Conservation (phyloP, 1,140 invertebrate genomes). For the Ceratosolen solmsi region DNA sequence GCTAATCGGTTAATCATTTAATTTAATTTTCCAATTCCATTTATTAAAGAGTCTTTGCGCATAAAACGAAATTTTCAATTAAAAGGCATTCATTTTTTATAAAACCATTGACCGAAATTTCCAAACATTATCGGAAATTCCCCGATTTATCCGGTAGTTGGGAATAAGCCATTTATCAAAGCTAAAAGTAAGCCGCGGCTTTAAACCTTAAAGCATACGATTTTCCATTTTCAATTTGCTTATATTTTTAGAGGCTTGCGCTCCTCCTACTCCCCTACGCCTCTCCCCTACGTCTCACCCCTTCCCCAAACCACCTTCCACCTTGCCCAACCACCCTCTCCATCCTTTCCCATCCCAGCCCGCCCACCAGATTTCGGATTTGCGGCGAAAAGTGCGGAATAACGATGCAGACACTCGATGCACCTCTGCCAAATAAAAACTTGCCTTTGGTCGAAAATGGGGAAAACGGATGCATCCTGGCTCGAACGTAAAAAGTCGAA, state of each 20-base stretch:
- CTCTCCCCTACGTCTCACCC: no score
- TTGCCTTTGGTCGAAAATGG: no score
- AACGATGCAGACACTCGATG: no score
- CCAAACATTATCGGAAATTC: conserved; percentile 9
- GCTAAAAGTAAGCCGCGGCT: conserved; percentile 12
- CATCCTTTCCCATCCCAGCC: no score
- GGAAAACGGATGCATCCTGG: no score
- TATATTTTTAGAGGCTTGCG: neutral
- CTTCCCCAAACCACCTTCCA: no score
- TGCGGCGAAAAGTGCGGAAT: no score
- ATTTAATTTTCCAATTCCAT: conserved; percentile 13
- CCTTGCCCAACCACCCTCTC: no score
- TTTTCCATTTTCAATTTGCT: conserved; percentile 9
- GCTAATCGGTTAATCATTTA: neutral
- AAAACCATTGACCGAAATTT: conserved; percentile 20
- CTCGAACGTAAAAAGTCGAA: no score
- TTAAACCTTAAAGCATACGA: conserved; percentile 10
- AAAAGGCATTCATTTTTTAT: conserved; percentile 25
- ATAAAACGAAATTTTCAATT: conserved; percentile 2
- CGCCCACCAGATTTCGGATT: no score
- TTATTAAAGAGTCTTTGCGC: conserved; percentile 7
- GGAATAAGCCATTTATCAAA: conserved; percentile 24
- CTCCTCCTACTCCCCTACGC: neutral
- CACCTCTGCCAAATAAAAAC: no score
- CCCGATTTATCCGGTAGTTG: neutral